phyloP scores from a whole-genome alignment of 2,797 vertebrate genomes.

The Cetoscarus ocellatus region DNA sequence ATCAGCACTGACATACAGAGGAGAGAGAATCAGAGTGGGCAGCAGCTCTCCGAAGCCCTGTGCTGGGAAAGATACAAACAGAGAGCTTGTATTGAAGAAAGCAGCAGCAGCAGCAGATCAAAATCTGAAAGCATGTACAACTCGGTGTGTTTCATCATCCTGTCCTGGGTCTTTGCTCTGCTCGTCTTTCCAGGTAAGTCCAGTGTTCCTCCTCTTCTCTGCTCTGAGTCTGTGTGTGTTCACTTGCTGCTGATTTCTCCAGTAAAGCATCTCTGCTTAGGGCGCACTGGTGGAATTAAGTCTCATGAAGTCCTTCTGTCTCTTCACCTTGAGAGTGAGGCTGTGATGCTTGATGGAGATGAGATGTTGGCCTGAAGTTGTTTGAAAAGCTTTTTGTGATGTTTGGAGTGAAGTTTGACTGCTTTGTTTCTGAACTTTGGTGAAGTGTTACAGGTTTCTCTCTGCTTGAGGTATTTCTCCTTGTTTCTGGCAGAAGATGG shows the following conservation, averaged over 20 bases:
- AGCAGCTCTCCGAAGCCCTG: constrained; percentile 54
- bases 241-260: constrained; percentile 20
- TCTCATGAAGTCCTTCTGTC: background rate
- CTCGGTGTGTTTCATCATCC: constrained; percentile 81
- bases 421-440: background rate
- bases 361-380: constrained; percentile 29
- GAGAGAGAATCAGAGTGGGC: constrained; percentile 46
- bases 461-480: background rate
- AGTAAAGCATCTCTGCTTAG: constrained; percentile 32
- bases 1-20: constrained; percentile 60
- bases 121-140: constrained; percentile 82
- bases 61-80: constrained; percentile 51
- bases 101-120: constrained; percentile 57
- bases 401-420: too few species aligned
- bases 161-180: constrained; percentile 82
- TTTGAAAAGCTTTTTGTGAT: background rate
- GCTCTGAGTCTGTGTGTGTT: constrained; percentile 34
- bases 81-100: constrained; percentile 51
- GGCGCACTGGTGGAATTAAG: constrained; percentile 39
- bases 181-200: constrained; percentile 87
- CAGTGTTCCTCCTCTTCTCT: constrained; percentile 32
- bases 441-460: background rate
- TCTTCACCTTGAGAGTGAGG: background rate
- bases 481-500: too few species aligned
- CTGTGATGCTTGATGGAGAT: constrained; percentile 12